phyloP scores from a whole-genome alignment of 2,113 vertebrate genomes.

The Marmota flaviventris region DNA sequence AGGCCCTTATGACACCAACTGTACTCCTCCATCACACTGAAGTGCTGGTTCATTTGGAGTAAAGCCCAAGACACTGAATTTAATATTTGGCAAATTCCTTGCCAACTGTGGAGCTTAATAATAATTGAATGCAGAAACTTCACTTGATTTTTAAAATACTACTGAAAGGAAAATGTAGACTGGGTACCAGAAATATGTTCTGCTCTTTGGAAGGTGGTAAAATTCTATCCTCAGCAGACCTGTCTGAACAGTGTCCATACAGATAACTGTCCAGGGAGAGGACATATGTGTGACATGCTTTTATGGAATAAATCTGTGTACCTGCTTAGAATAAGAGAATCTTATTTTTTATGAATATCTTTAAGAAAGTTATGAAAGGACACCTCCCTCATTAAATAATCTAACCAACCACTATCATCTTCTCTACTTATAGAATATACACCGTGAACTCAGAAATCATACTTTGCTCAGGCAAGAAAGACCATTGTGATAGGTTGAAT shows the following conservation, averaged over 20 bases:
- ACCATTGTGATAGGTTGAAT: background rate
- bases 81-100: constrained; percentile 46
- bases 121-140: constrained; percentile 59
- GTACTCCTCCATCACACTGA: constrained; percentile 3
- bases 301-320: background rate
- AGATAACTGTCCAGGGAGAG: background rate
- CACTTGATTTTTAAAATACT: constrained; percentile 64
- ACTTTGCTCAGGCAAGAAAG: background rate
- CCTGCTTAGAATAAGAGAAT: background rate
- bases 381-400: background rate
- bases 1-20: background rate
- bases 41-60: background rate
- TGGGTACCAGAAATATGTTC: constrained; percentile 44
- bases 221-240: background rate
- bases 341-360: background rate
- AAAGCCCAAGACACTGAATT: constrained; percentile 8
- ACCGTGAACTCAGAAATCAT: background rate
- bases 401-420: background rate
- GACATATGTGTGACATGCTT: background rate
- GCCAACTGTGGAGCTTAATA: constrained; percentile 5
- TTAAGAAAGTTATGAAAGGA: background rate
- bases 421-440: background rate
- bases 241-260: background rate
- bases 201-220: background rate
- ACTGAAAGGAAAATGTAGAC: constrained; percentile 30